Evolutionary conservation across 2,888 invertebrate species (phyloP).

Genomic region (Ophioninae sp.): DNA sequence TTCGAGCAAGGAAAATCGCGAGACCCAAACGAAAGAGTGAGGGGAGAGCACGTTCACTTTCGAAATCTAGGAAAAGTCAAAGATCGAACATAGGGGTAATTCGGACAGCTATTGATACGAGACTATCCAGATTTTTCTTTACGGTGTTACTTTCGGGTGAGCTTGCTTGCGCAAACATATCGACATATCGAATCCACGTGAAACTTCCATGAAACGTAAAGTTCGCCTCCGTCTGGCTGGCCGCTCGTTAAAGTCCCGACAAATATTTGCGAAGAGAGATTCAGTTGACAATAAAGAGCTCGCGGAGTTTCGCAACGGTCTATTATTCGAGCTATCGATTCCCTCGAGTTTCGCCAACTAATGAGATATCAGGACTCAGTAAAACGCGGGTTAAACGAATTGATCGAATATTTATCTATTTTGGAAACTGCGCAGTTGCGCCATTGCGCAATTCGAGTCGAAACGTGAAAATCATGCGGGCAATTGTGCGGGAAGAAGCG

Average conservation of each 20-base stretch:
- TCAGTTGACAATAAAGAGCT: slow-evolving; percentile 59
- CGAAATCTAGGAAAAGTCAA: too few relatives aligned
- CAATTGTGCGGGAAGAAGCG: not conserved
- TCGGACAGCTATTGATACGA: too few relatives aligned
- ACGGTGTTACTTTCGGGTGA: not conserved
- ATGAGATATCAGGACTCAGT: not conserved
- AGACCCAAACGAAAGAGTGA: too few relatives aligned
- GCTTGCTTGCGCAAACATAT: not conserved
- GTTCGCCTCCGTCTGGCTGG: slow-evolving; percentile 18
- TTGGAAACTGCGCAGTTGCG: not conserved
- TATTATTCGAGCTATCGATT: slow-evolving; percentile 54
- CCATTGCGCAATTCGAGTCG: not conserved
- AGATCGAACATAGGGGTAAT: too few relatives aligned
- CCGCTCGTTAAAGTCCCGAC: slow-evolving; percentile 51
- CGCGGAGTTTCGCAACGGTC: slow-evolving; percentile 7
- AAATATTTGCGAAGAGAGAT: slow-evolving; percentile 63
- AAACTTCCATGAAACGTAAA: slow-evolving; percentile 11
- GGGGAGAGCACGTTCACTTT: too few relatives aligned
- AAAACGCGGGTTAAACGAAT: not conserved
- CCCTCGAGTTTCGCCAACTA: not conserved
- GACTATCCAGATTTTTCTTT: too few relatives aligned
- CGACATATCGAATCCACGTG: not conserved
- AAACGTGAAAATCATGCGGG: not conserved
- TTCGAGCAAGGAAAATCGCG: too few relatives aligned
- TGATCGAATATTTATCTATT: not conserved